A percentile compares a stretch with the other conserved stretches of the same genome.
phyloP scores from a whole-genome alignment of 2,888 invertebrate genomes.

The Koerneria pararmatus region DNA sequence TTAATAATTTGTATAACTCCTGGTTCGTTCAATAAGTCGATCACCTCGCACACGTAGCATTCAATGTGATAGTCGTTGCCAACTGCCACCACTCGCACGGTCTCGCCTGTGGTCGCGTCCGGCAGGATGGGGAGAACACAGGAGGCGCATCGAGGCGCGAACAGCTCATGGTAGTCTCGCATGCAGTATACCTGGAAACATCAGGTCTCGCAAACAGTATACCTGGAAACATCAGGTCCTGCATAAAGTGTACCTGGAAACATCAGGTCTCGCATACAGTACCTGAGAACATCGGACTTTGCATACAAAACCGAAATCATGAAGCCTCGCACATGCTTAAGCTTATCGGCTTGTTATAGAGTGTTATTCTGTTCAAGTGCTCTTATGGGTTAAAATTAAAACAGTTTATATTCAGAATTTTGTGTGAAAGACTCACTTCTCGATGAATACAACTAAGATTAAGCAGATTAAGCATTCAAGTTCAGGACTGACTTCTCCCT shows the following conservation, averaged over 20 bases:
- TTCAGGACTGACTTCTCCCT: slow-evolving; percentile 82
- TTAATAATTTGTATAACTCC: neutral
- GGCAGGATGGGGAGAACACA: slow-evolving; percentile 82
- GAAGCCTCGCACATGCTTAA: too few relatives aligned
- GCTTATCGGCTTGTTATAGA: too few relatives aligned
- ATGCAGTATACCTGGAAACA: slow-evolving; percentile 76
- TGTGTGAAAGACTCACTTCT: too few relatives aligned
- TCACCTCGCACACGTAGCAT: slow-evolving; percentile 89
- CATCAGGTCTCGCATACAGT: slow-evolving; percentile 94
- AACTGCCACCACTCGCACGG: slow-evolving; percentile 96
- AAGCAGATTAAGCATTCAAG: too few relatives aligned
- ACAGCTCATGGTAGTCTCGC: slow-evolving; percentile 89
- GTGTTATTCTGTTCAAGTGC: too few relatives aligned
- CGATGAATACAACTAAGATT: too few relatives aligned
- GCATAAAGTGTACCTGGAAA: slow-evolving; percentile 76
- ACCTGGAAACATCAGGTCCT: slow-evolving; percentile 70
- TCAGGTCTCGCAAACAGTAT: slow-evolving; percentile 93
- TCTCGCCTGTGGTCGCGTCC: slow-evolving; percentile 92
- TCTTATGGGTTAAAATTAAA: too few relatives aligned
- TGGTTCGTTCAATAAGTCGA: too few relatives aligned
- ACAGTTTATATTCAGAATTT: too few relatives aligned
- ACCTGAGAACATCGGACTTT: too few relatives aligned
- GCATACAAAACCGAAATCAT: too few relatives aligned
- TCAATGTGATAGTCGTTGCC: slow-evolving; percentile 98
- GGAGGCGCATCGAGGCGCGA: slow-evolving; percentile 94